phyloP scores from a whole-genome alignment of 2,797 vertebrate species.

The Takifugu rubripes region DNA sequence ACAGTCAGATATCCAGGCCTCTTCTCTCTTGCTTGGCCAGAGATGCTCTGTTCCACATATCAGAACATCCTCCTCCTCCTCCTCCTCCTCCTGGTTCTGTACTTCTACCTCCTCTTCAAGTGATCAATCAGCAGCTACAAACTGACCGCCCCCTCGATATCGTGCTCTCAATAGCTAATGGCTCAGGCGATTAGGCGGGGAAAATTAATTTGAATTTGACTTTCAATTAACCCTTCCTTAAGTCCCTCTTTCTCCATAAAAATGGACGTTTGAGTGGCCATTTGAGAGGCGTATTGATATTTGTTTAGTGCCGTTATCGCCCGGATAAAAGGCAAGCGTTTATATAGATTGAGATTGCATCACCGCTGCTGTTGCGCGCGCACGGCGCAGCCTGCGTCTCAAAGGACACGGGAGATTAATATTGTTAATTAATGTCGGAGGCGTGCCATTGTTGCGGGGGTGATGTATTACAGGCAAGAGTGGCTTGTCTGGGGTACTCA shows the following conservation, averaged over 20 bases:
- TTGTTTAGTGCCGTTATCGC: slow-evolving; percentile 80
- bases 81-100: slow-evolving; percentile 5
- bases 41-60: slow-evolving; percentile 73
- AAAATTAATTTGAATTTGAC: slow-evolving; percentile 85
- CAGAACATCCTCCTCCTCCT: slow-evolving; percentile 51
- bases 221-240: slow-evolving; percentile 84
- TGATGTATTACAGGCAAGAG: slow-evolving; percentile 77
- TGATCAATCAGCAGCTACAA: slow-evolving; percentile 61
- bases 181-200: slow-evolving; percentile 73
- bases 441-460: slow-evolving; percentile 74
- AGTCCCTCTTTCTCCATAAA: slow-evolving; percentile 79
- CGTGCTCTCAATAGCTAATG: slow-evolving; percentile 73
- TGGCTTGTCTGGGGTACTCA: slow-evolving; percentile 74
- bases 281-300: slow-evolving; percentile 79
- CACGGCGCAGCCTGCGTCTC: slow-evolving; percentile 55
- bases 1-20: slow-evolving; percentile 81
- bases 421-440: slow-evolving; percentile 78
- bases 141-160: slow-evolving; percentile 38
- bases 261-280: slow-evolving; percentile 74
- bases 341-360: slow-evolving; percentile 80
- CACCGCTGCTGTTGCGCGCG: slow-evolving; percentile 54
- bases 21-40: slow-evolving; percentile 50
- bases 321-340: slow-evolving; percentile 71
- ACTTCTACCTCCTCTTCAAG: slow-evolving; percentile 49
- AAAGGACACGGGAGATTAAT: slow-evolving; percentile 76